These are phyloP conservation scores for Apis mellifera DNA, from an alignment of 1,140 invertebrate species.

Conservation along the genomic window DNA sequence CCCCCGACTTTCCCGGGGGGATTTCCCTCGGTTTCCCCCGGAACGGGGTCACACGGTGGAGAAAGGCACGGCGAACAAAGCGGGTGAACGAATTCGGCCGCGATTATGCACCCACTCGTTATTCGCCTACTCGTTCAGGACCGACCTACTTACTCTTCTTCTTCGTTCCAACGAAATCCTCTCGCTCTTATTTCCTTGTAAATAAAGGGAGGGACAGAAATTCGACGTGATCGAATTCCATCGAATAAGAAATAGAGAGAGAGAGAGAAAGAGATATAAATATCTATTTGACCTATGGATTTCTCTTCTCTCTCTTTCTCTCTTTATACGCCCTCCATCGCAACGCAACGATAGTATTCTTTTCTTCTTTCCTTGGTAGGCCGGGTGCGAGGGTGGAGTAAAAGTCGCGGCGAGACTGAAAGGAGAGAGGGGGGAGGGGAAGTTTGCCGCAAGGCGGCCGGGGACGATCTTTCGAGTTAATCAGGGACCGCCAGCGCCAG, in stretches of 20 bases:
- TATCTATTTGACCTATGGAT: constrained; percentile 44
- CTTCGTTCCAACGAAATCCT: too few species aligned
- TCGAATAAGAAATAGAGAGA: too few species aligned
- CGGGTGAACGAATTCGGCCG: constrained; percentile 23
- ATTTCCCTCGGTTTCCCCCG: not conserved
- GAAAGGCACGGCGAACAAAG: constrained; percentile 18
- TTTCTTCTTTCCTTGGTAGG: constrained; percentile 34
- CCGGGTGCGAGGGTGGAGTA: not conserved
- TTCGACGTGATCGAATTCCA: too few species aligned
- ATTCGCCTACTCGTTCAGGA: constrained; percentile 42
- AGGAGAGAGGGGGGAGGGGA: not conserved
- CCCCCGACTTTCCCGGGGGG: constrained; percentile 23
- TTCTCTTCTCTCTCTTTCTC: constrained; percentile 33
- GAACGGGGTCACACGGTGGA: too few species aligned
- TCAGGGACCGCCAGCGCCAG: constrained; percentile 72
- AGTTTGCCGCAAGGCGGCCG: constrained; percentile 41
- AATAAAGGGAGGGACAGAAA: too few species aligned
- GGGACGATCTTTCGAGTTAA: constrained; percentile 71
- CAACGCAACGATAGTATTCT: constrained; percentile 42
- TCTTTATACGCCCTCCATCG: not conserved
- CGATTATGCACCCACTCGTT: constrained; percentile 42
- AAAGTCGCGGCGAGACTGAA: constrained; percentile 20
- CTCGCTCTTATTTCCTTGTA: too few species aligned
- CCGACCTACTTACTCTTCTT: constrained; percentile 19
- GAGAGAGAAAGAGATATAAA: constrained; percentile 51